Evolutionary conservation across 1,140 invertebrate species (phyloP).

Genomic region (Batillaria attramentaria): DNA sequence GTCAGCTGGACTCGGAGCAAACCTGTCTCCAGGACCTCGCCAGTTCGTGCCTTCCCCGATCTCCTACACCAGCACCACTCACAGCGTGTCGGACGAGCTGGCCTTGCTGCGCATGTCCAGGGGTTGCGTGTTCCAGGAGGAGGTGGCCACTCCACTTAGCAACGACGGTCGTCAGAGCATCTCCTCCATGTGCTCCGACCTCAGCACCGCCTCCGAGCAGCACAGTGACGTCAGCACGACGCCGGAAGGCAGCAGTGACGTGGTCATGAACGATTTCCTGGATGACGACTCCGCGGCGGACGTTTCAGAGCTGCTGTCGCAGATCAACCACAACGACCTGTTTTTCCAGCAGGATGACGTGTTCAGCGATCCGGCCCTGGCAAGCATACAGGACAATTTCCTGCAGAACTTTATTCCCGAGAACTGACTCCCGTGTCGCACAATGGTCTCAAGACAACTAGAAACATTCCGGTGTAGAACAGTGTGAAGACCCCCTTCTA

Average conservation of each 20-base stretch:
- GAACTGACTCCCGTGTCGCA: too few species aligned
- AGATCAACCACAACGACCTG: slow-evolving; percentile 24
- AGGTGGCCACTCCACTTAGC: slow-evolving; percentile 7
- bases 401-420: too few species aligned
- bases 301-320: slow-evolving; percentile 20
- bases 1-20: too few species aligned
- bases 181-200: slow-evolving; percentile 25
- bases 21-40: neutral
- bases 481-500: too few species aligned
- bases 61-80: neutral
- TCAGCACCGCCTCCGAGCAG: slow-evolving; percentile 5
- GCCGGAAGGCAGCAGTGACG: neutral
- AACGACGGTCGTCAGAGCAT: slow-evolving; percentile 17
- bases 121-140: neutral
- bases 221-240: neutral
- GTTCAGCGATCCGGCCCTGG: neutral
- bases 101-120: neutral
- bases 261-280: neutral
- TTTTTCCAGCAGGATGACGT: slow-evolving; percentile 12
- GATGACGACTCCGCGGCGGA: neutral
- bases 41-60: neutral
- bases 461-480: too few species aligned
- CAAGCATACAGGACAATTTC: too few species aligned
- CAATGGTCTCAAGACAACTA: too few species aligned
- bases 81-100: slow-evolving; percentile 11